Evolutionary conservation across 2,888 invertebrate species (phyloP).

Genomic region (Charanyca ferruginea): DNA sequence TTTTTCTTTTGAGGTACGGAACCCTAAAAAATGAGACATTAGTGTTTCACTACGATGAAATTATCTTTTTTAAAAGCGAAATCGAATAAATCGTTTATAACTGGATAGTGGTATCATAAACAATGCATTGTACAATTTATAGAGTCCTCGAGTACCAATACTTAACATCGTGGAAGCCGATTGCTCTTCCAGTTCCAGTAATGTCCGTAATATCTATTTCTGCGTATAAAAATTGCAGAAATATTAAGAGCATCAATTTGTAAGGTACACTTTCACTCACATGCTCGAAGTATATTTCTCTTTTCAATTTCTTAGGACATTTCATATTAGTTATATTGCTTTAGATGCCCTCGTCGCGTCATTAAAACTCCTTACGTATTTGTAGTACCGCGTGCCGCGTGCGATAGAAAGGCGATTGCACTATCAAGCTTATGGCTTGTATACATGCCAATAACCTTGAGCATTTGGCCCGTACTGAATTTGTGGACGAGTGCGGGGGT

Average conservation of each 20-base stretch:
- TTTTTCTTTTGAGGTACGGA: too few species aligned
- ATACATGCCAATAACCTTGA: too few species aligned
- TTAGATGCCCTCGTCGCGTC: neutral
- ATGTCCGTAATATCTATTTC: neutral
- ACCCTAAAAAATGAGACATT: neutral
- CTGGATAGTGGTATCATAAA: neutral
- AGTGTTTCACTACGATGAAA: constrained; percentile 3
- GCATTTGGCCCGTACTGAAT: too few species aligned
- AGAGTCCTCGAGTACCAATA: neutral
- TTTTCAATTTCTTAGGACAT: neutral
- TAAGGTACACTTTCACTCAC: too few species aligned
- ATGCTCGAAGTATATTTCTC: neutral
- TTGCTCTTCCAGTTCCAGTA: neutral
- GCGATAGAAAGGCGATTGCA: too few species aligned
- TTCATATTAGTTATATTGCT: too few species aligned
- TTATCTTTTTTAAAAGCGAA: neutral
- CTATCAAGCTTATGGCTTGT: too few species aligned
- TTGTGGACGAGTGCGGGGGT: too few species aligned
- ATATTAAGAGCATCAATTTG: neutral
- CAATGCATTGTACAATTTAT: neutral
- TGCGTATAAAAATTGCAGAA: neutral
- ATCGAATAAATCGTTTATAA: neutral
- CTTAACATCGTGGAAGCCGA: neutral
- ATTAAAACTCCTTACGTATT: too few species aligned
- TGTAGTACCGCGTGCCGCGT: too few species aligned